phyloP scores from a whole-genome alignment of 2,113 vertebrate genomes.

The Cyanoramphus novaezelandiae region DNA sequence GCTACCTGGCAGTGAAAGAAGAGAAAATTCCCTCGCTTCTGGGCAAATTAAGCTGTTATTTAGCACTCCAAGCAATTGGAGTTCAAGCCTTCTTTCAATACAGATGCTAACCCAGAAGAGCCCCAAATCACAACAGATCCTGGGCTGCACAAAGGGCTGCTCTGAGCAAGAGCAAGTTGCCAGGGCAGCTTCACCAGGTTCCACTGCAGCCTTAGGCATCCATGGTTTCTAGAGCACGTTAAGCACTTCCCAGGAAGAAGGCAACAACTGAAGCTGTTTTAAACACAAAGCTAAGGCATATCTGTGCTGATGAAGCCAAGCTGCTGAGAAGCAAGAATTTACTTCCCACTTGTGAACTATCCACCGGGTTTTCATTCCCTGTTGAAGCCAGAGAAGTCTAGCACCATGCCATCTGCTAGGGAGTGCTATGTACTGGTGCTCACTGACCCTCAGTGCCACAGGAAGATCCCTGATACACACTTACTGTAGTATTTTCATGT shows the following conservation, averaged over 20 bases:
- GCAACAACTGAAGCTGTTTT: background rate
- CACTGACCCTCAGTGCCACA: background rate
- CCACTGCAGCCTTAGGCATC: background rate
- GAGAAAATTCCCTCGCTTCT: background rate
- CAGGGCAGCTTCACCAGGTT: background rate
- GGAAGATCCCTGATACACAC: background rate
- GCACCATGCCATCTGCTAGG: background rate
- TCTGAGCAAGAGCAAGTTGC: accelerated
- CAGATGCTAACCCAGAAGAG: background rate
- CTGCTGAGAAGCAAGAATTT: background rate
- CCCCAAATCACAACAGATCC: background rate
- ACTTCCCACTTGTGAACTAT: background rate
- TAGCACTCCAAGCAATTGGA: background rate
- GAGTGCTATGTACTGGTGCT: background rate
- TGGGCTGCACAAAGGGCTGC: background rate
- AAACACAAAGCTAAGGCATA: background rate
- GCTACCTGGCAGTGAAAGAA: background rate
- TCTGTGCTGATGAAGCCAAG: background rate
- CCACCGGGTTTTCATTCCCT: background rate
- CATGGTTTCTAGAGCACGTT: background rate
- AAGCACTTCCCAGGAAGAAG: background rate
- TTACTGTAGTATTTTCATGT: background rate
- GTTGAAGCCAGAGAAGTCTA: background rate
- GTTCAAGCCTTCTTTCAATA: background rate
- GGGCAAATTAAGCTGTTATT: background rate